These are phyloP conservation scores for Brachyhypopomus occidentalis DNA, from an alignment of 2,113 vertebrate species.

Conservation along the genomic window DNA sequence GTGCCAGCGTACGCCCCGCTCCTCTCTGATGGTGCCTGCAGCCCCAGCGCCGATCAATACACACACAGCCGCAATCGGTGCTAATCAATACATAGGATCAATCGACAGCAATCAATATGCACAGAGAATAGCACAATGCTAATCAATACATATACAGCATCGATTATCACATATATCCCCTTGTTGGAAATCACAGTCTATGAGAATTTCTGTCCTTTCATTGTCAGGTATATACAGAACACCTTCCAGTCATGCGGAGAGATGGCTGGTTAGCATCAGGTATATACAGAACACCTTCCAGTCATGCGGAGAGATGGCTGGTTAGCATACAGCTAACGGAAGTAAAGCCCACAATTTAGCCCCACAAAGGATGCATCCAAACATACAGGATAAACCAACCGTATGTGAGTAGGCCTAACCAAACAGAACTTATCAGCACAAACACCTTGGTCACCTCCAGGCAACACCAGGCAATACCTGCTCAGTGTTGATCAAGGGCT, in stretches of 20 bases:
- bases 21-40: constrained; percentile 91
- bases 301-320: no score
- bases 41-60: background rate
- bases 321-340: no score
- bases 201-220: no score
- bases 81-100: background rate
- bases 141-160: background rate
- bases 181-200: no score
- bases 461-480: no score
- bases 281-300: no score
- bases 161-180: no score
- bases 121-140: background rate
- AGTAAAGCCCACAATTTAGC: background rate
- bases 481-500: no score
- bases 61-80: background rate
- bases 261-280: no score
- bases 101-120: background rate
- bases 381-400: background rate
- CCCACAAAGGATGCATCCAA: background rate
- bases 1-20: constrained; percentile 94
- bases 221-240: no score
- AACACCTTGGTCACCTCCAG: background rate
- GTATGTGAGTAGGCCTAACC: background rate
- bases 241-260: no score
- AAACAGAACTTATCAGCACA: background rate